Conservation (phyloP, 2,113 vertebrate genomes). For the Rhipidura dahli region DNA sequence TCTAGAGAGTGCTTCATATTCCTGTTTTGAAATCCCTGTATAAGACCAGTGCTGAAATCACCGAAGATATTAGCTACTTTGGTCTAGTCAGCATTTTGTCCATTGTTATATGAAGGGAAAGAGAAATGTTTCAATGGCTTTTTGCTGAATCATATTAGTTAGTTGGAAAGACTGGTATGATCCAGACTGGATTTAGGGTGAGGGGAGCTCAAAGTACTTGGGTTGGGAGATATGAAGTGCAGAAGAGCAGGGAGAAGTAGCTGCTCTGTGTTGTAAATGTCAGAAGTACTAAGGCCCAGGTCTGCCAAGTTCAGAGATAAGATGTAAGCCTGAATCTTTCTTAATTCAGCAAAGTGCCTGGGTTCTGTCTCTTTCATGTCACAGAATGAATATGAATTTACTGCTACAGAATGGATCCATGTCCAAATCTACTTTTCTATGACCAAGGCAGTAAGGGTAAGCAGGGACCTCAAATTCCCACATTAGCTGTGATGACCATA, state of each 20-base stretch:
- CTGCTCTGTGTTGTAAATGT: not conserved
- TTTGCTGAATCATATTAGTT: not conserved
- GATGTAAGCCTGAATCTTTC: not conserved
- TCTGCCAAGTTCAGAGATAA: not conserved
- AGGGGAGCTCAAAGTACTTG: accelerated
- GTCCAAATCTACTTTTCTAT: not conserved
- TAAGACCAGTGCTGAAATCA: not conserved
- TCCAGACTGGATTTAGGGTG: not conserved
- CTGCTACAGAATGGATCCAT: not conserved
- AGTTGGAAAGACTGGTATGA: not conserved
- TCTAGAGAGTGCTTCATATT: not conserved
- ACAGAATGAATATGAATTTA: not conserved
- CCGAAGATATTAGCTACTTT: not conserved
- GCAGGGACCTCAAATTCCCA: not conserved
- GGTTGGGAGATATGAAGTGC: accelerated
- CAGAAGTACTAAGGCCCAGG: not conserved
- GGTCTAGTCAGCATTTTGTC: not conserved
- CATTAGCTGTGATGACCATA: not conserved
- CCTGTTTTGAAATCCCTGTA: not conserved
- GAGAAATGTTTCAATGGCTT: not conserved
- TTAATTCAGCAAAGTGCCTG: not conserved
- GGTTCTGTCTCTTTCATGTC: not conserved
- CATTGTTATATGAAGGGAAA: not conserved
- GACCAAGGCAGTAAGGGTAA: not conserved
- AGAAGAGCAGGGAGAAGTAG: not conserved